Conservation (phyloP, 1,140 invertebrate genomes). For the Rhyacophila brunnea region DNA sequence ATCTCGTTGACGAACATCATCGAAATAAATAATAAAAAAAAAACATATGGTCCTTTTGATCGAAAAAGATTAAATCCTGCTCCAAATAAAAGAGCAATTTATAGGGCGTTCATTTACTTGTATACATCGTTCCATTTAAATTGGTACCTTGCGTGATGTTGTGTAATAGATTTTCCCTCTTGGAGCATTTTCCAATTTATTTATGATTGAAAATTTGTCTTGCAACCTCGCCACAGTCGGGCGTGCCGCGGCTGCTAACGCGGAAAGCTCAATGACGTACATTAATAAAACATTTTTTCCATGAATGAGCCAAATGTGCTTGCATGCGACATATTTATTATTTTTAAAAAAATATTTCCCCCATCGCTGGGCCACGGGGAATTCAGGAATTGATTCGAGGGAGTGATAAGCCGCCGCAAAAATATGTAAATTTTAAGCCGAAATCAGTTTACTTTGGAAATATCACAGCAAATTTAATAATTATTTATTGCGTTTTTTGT, state of each 20-base stretch:
- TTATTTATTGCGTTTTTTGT: no score
- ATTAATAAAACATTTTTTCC: slow-evolving; percentile 9
- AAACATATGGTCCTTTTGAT: no score
- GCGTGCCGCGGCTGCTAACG: slow-evolving; percentile 1
- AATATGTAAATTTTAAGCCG: no score
- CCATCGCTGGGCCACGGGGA: no score
- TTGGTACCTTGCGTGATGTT: slow-evolving; percentile 29
- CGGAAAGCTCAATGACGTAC: slow-evolving; percentile 5
- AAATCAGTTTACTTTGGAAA: no score
- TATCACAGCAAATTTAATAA: no score
- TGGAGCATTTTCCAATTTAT: slow-evolving; percentile 33
- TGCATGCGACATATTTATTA: neutral
- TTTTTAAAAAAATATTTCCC: no score
- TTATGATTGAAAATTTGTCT: slow-evolving; percentile 36
- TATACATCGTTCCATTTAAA: slow-evolving; percentile 18
- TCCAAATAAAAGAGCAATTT: slow-evolving; percentile 32
- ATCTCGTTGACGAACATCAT: no score
- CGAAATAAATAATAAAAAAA: no score
- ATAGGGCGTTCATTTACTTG: slow-evolving; percentile 32
- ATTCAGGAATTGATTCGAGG: no score
- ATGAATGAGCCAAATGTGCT: neutral
- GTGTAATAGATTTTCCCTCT: slow-evolving; percentile 30
- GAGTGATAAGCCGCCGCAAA: no score
- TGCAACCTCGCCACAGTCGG: slow-evolving; percentile 3
- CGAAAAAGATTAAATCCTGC: slow-evolving; percentile 22